These are phyloP conservation scores for Acrossocheilus wenchowensis DNA, from an alignment of 2,797 vertebrate species.

Conservation along the genomic window DNA sequence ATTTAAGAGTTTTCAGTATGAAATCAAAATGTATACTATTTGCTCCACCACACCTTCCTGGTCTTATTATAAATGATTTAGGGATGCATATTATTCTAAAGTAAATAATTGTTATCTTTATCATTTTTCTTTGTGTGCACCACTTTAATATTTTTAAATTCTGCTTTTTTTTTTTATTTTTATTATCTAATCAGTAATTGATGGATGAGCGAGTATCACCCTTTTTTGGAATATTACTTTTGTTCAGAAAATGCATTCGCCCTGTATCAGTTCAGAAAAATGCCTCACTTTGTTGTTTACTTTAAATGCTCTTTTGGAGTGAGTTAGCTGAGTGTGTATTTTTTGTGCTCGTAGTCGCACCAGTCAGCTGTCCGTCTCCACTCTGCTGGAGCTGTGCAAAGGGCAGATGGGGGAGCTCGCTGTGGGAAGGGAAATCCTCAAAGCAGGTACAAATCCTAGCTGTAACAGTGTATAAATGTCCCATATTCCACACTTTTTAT, in stretches of 20 bases:
- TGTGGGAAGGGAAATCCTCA: conserved; percentile 89
- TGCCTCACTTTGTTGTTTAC: neutral
- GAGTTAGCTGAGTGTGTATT: neutral
- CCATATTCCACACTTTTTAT: neutral
- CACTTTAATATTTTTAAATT: neutral
- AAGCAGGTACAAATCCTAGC: conserved; percentile 81
- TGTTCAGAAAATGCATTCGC: neutral
- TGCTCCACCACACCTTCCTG: neutral
- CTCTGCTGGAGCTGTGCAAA: conserved; percentile 88
- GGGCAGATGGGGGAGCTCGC: conserved; percentile 89
- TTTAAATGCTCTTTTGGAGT: conserved; percentile 5
- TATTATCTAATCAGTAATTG: neutral
- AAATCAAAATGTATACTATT: neutral
- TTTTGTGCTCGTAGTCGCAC: conserved; percentile 79
- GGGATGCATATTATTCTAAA: neutral
- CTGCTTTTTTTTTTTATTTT: no score
- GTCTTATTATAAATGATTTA: neutral
- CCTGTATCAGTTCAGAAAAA: neutral
- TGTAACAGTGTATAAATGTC: conserved; percentile 11
- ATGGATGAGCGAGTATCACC: neutral
- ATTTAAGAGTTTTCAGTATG: neutral
- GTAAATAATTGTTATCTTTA: neutral
- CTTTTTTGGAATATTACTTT: neutral
- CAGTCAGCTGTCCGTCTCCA: conserved; percentile 90
- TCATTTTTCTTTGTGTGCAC: neutral